phyloP scores from a whole-genome alignment of 2,888 invertebrate genomes.

The Callosobruchus maculatus region DNA sequence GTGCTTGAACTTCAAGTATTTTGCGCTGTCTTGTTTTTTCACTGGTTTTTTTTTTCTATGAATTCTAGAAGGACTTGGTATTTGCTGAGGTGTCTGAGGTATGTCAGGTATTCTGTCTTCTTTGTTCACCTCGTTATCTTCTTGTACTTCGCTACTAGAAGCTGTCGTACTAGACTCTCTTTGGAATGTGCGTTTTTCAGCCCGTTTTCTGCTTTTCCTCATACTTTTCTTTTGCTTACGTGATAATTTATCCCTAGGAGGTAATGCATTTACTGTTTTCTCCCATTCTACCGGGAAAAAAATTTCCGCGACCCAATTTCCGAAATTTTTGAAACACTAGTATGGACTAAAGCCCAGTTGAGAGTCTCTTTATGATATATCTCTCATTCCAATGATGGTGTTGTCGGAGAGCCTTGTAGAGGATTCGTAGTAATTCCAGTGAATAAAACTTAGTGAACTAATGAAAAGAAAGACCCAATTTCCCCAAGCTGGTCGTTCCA shows the following conservation, averaged over 20 bases:
- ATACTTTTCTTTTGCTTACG: conserved; percentile 25
- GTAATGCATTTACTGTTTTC: not conserved
- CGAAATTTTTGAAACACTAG: too few species aligned
- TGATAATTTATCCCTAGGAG: conserved; percentile 4
- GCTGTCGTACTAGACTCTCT: conserved; percentile 33
- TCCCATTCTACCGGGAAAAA: too few species aligned
- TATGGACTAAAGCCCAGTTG: too few species aligned
- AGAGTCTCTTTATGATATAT: too few species aligned
- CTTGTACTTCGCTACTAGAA: conserved; percentile 30
- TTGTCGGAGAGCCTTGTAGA: too few species aligned
- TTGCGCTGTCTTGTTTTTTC: conserved; percentile 24
- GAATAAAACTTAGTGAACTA: too few species aligned
- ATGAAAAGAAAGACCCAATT: too few species aligned
- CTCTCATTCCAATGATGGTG: too few species aligned
- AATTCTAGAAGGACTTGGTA: conserved; percentile 12
- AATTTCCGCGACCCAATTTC: too few species aligned
- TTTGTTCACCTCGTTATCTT: conserved; percentile 10
- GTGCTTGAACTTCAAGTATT: conserved; percentile 24
- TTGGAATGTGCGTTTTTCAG: conserved; percentile 22
- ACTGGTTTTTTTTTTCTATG: conserved; percentile 23
- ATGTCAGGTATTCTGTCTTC: conserved; percentile 3
- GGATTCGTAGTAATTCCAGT: too few species aligned
- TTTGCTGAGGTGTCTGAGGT: not conserved
- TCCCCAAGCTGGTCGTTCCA: too few species aligned
- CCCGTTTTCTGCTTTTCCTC: conserved; percentile 23